A percentile compares a stretch with the other conserved stretches of the same genome.
Evolutionary conservation across 2,888 invertebrate genomes (phyloP).

Genomic region (Acronicta aceris): DNA sequence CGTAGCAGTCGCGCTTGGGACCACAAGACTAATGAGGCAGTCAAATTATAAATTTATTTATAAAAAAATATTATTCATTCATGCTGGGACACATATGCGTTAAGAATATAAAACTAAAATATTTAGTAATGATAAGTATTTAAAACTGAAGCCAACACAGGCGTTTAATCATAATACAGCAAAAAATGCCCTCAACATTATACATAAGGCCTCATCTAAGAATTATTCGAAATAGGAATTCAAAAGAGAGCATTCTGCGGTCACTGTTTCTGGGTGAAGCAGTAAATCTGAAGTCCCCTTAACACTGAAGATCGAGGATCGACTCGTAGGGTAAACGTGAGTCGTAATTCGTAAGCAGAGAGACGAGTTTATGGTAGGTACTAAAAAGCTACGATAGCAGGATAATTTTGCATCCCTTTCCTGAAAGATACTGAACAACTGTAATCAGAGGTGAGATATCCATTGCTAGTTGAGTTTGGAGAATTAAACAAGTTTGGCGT

Average conservation of each 20-base stretch:
- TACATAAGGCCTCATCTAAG: background rate
- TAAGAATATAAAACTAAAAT: no score
- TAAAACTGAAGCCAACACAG: no score
- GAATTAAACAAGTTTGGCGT: no score
- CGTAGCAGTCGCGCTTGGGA: no score
- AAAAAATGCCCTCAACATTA: no score
- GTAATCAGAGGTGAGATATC: background rate
- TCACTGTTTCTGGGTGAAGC: constrained; percentile 12
- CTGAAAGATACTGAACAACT: background rate
- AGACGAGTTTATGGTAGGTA: background rate
- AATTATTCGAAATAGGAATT: constrained; percentile 1
- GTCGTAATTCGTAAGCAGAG: background rate
- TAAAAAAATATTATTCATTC: no score
- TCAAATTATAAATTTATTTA: no score
- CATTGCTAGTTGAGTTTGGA: no score
- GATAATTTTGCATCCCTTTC: background rate
- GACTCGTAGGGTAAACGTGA: constrained; percentile 13
- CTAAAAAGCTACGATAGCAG: background rate
- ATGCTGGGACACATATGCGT: no score
- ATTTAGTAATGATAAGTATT: no score
- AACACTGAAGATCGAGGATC: constrained; percentile 21
- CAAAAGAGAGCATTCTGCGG: constrained; percentile 20
- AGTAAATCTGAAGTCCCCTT: constrained; percentile 29
- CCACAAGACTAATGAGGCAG: no score
- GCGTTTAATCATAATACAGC: no score